Percentiles rank a stretch among this genome's conserved stretches.
These are phyloP conservation scores for Sternotherus odoratus DNA, from an alignment of 2,797 vertebrate genomes.

Conservation along the genomic window DNA sequence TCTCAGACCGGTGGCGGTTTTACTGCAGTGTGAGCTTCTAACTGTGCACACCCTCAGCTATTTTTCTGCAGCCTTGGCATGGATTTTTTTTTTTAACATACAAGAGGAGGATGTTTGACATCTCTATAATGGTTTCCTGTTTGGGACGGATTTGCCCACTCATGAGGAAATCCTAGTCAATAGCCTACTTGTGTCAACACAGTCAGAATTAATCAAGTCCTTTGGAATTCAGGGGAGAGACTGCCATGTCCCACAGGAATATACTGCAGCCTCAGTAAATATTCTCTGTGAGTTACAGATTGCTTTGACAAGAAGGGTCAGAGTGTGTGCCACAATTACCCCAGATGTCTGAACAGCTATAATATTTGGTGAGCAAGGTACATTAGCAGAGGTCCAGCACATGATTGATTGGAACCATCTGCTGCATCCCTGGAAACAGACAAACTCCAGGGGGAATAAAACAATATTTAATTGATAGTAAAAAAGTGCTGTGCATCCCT, in stretches of 20 bases:
- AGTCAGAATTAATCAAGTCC: constrained; percentile 65
- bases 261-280: constrained; percentile 11
- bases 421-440: not conserved
- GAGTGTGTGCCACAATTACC: constrained; percentile 19
- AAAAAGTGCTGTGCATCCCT: not conserved
- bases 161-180: constrained; percentile 50
- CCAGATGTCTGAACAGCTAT: constrained; percentile 22
- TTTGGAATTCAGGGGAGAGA: constrained; percentile 37
- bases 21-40: not conserved
- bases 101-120: constrained; percentile 23
- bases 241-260: constrained; percentile 52
- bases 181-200: constrained; percentile 53
- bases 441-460: not conserved
- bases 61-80: not conserved
- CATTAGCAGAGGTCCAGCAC: not conserved
- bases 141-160: constrained; percentile 31
- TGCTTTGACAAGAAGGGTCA: constrained; percentile 51
- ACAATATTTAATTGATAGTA: not conserved
- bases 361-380: not conserved
- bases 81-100: constrained; percentile 6
- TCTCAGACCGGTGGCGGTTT: not conserved
- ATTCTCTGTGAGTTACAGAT: constrained; percentile 28
- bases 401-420: not conserved
- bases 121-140: constrained; percentile 17
- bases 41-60: not conserved